Percentiles rank a stretch among this genome's conserved stretches.
Conservation (phyloP, 2,113 vertebrate genomes). For the Progne subis region DNA sequence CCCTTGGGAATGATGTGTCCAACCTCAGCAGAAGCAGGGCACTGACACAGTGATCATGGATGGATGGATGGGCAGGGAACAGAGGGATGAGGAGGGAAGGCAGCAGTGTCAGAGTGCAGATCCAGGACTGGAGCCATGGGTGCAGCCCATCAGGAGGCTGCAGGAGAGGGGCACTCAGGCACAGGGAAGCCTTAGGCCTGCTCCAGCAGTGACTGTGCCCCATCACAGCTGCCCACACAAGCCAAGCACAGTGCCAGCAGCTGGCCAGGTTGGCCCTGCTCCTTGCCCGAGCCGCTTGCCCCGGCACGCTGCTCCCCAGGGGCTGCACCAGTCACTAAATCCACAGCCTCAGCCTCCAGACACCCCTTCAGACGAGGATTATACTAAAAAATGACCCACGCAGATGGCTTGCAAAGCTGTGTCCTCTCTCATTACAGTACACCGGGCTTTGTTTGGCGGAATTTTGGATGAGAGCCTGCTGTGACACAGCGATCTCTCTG, state of each 20-base stretch:
- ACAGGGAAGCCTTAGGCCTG: neutral
- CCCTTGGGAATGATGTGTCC: neutral
- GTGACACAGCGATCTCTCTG: neutral
- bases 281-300: fast-evolving
- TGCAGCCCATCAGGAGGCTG: neutral
- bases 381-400: neutral
- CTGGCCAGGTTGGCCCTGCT: fast-evolving
- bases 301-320: neutral
- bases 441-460: constrained; percentile 1
- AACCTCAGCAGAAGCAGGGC: neutral
- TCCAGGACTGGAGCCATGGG: fast-evolving
- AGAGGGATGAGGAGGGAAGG: neutral
- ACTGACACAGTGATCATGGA: neutral
- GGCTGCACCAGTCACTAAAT: neutral
- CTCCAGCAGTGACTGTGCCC: neutral
- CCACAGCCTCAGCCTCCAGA: neutral
- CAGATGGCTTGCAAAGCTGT: neutral
- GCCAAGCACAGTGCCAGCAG: neutral
- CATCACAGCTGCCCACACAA: neutral
- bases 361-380: neutral
- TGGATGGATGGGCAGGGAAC: neutral
- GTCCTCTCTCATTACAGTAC: constrained; percentile 29
- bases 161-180: neutral
- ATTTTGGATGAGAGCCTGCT: constrained; percentile 23
- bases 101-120: neutral